Conservation (phyloP, 1,140 invertebrate species). For the Asobara japonica region DNA sequence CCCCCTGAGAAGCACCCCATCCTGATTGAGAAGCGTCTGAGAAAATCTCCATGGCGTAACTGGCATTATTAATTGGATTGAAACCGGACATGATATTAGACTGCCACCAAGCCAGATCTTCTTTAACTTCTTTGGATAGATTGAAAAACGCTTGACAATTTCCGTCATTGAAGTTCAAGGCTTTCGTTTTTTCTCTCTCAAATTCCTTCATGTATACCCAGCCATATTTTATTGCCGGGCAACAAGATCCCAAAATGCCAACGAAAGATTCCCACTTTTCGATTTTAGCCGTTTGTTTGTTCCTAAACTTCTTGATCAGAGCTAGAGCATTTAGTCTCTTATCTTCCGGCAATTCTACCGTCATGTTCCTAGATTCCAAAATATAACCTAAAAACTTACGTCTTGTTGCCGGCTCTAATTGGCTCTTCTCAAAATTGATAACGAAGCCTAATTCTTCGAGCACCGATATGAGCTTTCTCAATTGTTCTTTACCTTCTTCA, state of each 20-base stretch:
- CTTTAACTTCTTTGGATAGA: background rate
- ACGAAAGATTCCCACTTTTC: background rate
- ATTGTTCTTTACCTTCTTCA: background rate
- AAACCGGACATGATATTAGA: background rate
- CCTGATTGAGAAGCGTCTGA: constrained; percentile 22
- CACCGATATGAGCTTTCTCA: background rate
- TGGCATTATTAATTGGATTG: background rate
- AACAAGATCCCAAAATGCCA: background rate
- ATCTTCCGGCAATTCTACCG: background rate
- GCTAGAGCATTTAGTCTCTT: background rate
- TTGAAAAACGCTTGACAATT: too few species aligned
- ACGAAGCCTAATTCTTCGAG: constrained; percentile 6
- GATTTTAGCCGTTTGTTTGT: background rate
- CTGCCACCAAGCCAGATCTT: constrained; percentile 20
- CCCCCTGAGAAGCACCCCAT: constrained; percentile 15
- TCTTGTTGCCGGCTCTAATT: background rate
- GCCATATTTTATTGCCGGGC: background rate
- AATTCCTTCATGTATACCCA: constrained; percentile 4
- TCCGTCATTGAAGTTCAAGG: background rate
- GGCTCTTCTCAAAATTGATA: constrained; percentile 18
- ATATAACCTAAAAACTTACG: constrained; percentile 21
- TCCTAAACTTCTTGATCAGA: too few species aligned
- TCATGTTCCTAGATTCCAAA: constrained; percentile 12
- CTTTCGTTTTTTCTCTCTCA: background rate
- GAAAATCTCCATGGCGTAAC: background rate